phyloP scores from a whole-genome alignment of 2,797 vertebrate genomes.

The Phaenicophaeus curvirostris region DNA sequence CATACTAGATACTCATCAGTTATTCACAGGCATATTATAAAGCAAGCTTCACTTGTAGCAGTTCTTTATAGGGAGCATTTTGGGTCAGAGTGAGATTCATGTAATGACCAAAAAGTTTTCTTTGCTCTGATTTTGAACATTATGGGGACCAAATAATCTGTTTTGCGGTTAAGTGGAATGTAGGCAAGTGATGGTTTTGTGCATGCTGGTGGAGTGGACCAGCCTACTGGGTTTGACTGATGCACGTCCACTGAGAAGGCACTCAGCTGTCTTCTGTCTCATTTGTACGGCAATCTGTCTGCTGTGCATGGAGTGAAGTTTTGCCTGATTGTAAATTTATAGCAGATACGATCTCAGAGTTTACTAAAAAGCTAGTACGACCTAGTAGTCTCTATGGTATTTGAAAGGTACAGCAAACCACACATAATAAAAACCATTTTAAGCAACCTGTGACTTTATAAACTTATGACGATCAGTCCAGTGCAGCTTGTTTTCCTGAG shows the following conservation, averaged over 20 bases:
- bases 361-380: not conserved
- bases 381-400: no score
- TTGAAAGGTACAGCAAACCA: not conserved
- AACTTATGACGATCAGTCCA: not conserved
- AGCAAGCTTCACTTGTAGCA: not conserved
- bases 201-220: not conserved
- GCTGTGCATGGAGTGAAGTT: no score
- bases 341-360: fast-evolving
- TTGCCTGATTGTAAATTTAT: no score
- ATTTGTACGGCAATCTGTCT: not conserved
- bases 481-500: not conserved
- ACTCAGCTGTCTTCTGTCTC: no score
- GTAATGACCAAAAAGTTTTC: not conserved
- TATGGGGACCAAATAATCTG: no score
- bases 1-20: no score
- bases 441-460: not conserved
- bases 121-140: fast-evolving
- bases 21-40: not conserved
- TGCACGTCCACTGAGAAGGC: not conserved
- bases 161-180: no score
- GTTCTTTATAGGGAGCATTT: not conserved
- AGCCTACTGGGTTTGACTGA: fast-evolving
- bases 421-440: fast-evolving
- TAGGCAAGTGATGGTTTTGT: not conserved
- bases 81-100: not conserved